Base-by-base conservation (phyloP, 2,113 vertebrate genomes). In the Equus quagga region DNA sequence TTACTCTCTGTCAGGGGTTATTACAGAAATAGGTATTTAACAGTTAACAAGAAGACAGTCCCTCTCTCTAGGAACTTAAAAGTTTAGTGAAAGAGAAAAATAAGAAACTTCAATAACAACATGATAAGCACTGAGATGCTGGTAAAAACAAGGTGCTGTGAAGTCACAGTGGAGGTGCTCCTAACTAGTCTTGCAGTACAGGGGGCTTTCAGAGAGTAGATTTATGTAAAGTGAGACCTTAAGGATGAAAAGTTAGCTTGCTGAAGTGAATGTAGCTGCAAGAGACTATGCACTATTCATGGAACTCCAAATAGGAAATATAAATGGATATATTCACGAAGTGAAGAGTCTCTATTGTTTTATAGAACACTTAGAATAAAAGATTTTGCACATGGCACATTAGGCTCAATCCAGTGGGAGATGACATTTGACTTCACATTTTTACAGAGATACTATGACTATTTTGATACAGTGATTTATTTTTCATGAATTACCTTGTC, bases 401-500 rank as follows among this genome's bases (percentile, higher is more conserved):
- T 86, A 95, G 58, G 46, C 17, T 94, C 64, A 44, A n/a, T 69
- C 28, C 41, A 51, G 89, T 89, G 28, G 79, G 75, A 95, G 92
- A 94, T 94, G 95, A 86, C 90, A 96, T 97, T 93, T 93, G 95
- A 94, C 96, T 97, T 96, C 81, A 82, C 56, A 93, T 94, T 96
- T 98, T 96, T 89, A 70, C 12, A 95, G 62, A 95, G 91, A 93
- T 94, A 93, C 95, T 95, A 89, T 73, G 84, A 91, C 97, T 97
- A 92, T 96, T 98, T 97, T 97, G 91, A 95, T 97, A 92, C 28
- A 67, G 56, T 69, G 26, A 96, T 97, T 96, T 96, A 81, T 97
- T 98, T 98, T 95, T 96, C 96, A 97, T 95, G 84, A 98, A 97
- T 97, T 97, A 97, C 88, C 95, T 94, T 97, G 83, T 92, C 98